Conservation (phyloP, 1,140 invertebrate species). For the Drosophila dunni region DNA sequence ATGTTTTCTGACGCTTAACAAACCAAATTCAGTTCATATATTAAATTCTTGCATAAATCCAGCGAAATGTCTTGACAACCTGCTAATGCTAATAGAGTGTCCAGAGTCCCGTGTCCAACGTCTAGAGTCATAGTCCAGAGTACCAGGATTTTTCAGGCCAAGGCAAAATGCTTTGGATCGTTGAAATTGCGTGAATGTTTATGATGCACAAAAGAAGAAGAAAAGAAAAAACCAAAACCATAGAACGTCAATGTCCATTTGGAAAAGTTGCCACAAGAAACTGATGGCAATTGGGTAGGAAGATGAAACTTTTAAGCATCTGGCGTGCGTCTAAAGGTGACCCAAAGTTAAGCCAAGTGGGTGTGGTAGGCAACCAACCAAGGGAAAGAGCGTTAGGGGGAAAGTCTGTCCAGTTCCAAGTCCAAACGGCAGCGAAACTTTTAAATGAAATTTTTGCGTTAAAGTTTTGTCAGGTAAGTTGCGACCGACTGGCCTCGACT, state of each 20-base stretch:
- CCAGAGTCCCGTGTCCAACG: slow-evolving; percentile 39
- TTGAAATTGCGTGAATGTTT: slow-evolving; percentile 65
- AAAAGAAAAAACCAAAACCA: slow-evolving; percentile 42
- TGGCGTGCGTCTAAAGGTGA: slow-evolving; percentile 59
- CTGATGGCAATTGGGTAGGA: slow-evolving; percentile 22
- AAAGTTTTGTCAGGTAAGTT: slow-evolving; percentile 77
- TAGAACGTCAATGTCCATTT: slow-evolving; percentile 79
- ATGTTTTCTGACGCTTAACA: slow-evolving; percentile 1
- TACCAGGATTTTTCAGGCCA: slow-evolving; percentile 23
- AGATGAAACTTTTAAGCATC: slow-evolving; percentile 66
- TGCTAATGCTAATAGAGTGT: slow-evolving; percentile 72
- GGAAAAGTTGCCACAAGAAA: slow-evolving; percentile 74
- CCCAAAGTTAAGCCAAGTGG: slow-evolving; percentile 6
- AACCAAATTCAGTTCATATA: slow-evolving; percentile 18
- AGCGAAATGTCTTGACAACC: slow-evolving; percentile 28
- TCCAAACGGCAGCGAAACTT: slow-evolving; percentile 64
- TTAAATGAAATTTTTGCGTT: slow-evolving; percentile 82
- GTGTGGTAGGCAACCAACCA: not conserved
- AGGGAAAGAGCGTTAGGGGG: no score
- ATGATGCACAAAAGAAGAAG: slow-evolving; percentile 53
- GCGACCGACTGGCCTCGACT: slow-evolving; percentile 7
- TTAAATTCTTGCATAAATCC: slow-evolving; percentile 30
- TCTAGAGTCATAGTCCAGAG: slow-evolving; percentile 21
- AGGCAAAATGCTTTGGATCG: slow-evolving; percentile 24
- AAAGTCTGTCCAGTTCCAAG: slow-evolving; percentile 13